phyloP scores from a whole-genome alignment of 2,797 vertebrate genomes.

The Philypnodon macrostomus region DNA sequence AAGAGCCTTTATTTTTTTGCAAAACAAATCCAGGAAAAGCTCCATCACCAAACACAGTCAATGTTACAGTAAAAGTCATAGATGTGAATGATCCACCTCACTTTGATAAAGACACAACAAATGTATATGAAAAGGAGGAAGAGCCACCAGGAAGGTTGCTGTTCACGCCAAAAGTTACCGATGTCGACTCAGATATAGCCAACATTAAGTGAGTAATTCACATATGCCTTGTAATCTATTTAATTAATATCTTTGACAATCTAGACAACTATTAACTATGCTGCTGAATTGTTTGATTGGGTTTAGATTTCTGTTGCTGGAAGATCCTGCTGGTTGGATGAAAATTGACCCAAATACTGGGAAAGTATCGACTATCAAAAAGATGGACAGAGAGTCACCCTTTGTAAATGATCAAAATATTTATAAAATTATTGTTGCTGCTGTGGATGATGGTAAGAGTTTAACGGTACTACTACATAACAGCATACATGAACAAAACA shows the following conservation, averaged over 20 bases:
- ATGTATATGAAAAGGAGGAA: conserved; percentile 70
- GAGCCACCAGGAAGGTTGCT: conserved; percentile 65
- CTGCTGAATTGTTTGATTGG: neutral
- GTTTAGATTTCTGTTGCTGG: conserved; percentile 66
- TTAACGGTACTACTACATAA: neutral
- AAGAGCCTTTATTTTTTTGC: conserved; percentile 71
- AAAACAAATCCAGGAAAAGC: neutral
- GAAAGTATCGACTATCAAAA: conserved; percentile 62
- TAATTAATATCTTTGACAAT: no score
- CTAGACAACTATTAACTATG: no score
- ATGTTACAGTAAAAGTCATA: conserved; percentile 56
- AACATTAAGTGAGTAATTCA: conserved; percentile 65
- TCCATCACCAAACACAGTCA: conserved; percentile 2
- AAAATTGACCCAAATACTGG: conserved; percentile 76
- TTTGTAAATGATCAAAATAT: conserved; percentile 54
- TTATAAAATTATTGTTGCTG: conserved; percentile 71
- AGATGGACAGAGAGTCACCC: conserved; percentile 79
- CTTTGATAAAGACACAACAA: conserved; percentile 44
- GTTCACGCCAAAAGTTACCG: conserved; percentile 61
- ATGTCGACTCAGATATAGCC: conserved; percentile 53
- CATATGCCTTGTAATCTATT: no score
- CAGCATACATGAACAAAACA: neutral
- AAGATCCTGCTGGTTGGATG: conserved; percentile 77
- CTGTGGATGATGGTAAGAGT: conserved; percentile 75
- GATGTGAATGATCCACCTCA: conserved; percentile 72